A percentile compares a stretch with the other conserved stretches of the same genome.
phyloP scores from a whole-genome alignment of 2,113 vertebrate genomes.

The Brienomyrus brachyistius region DNA sequence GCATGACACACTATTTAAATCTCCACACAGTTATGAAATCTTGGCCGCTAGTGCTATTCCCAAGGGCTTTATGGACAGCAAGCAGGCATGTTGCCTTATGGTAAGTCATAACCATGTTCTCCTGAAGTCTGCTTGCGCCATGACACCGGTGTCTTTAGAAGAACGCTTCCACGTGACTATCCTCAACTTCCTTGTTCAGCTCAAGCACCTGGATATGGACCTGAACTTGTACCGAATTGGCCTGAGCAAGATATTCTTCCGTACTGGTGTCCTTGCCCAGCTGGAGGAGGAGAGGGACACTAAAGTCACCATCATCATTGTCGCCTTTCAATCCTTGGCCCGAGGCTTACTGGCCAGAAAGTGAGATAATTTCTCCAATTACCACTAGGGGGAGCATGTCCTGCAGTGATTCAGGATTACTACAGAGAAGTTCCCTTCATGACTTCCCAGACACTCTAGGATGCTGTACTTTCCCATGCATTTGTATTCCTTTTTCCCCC shows the following conservation, averaged over 20 bases:
- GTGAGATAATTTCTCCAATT: constrained; percentile 56
- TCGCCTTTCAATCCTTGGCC: constrained; percentile 82
- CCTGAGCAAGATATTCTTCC: constrained; percentile 97
- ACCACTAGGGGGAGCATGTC: neutral
- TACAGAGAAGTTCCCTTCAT: neutral
- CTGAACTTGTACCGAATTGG: constrained; percentile 89
- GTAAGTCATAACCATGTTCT: constrained; percentile 53
- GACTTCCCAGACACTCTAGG: neutral
- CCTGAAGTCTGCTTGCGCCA: neutral
- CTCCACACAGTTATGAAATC: constrained; percentile 79
- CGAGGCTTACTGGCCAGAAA: constrained; percentile 85
- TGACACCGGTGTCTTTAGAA: neutral
- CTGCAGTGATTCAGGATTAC: neutral
- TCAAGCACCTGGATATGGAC: constrained; percentile 88
- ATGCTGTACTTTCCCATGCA: neutral
- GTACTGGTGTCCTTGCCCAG: constrained; percentile 89
- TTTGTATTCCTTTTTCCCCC: neutral
- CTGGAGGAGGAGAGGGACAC: constrained; percentile 91
- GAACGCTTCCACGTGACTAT: neutral
- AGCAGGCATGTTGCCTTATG: constrained; percentile 91
- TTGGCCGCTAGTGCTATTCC: constrained; percentile 84
- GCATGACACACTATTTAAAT: neutral
- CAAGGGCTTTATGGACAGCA: constrained; percentile 98
- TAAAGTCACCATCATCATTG: constrained; percentile 88
- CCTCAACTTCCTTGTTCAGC: constrained; percentile 50